phyloP scores from a whole-genome alignment of 2,113 vertebrate species.

The Cyprinus carpio region DNA sequence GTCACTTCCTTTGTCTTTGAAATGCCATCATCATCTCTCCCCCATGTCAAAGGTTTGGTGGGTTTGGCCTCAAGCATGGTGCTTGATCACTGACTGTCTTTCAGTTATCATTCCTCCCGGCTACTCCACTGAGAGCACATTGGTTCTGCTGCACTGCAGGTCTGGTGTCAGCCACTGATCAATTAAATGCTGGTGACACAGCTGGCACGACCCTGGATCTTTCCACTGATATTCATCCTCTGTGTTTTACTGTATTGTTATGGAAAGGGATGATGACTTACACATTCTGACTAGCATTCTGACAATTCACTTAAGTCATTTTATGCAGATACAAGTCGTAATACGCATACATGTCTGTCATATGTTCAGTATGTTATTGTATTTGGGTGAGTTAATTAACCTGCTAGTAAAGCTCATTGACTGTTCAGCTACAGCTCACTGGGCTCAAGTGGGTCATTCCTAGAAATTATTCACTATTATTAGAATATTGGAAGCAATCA shows the following conservation, averaged over 20 bases:
- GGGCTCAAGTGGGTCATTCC: background rate
- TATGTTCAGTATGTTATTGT: background rate
- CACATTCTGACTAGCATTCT: background rate
- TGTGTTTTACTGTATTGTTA: background rate
- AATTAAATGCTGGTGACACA: constrained; percentile 34
- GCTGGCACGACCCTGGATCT: background rate
- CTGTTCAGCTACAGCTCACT: background rate
- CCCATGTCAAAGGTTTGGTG: constrained; percentile 15
- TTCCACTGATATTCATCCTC: background rate
- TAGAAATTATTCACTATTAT: background rate
- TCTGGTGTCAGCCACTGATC: constrained; percentile 38
- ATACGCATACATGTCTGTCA: background rate
- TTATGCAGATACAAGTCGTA: background rate
- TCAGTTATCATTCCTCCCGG: constrained; percentile 32
- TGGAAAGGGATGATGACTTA: background rate
- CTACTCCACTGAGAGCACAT: constrained; percentile 35
- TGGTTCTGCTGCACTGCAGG: constrained; percentile 37
- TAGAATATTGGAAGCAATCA: background rate
- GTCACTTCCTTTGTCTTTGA: constrained; percentile 12
- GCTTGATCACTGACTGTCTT: constrained; percentile 48
- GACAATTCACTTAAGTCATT: background rate
- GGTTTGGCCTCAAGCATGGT: constrained; percentile 12
- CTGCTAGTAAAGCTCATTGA: background rate
- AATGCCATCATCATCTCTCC: background rate
- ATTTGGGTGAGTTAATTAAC: background rate